Evolutionary conservation across 2,113 vertebrate species (phyloP).

Genomic region (Cyprinus carpio): DNA sequence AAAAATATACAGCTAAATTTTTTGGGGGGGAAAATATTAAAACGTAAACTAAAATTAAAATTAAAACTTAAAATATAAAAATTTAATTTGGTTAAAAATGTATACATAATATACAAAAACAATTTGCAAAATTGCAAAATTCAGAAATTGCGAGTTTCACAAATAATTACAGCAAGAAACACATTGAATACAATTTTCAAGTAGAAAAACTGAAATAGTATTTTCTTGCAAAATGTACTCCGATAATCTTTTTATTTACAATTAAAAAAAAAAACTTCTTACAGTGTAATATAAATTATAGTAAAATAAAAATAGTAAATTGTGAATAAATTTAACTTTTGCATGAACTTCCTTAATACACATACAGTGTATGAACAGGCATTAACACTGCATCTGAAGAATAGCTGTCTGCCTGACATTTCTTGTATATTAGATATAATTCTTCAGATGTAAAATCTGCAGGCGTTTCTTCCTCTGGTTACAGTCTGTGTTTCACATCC

Average conservation of each 20-base stretch:
- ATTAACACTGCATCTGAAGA: neutral
- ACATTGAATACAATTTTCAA: too few relatives aligned
- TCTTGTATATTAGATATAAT: neutral
- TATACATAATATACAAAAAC: neutral
- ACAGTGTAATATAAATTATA: neutral
- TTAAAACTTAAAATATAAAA: neutral
- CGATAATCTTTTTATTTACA: too few relatives aligned
- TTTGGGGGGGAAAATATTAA: neutral
- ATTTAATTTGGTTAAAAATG: neutral
- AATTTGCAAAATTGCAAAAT: neutral
- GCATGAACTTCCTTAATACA: neutral
- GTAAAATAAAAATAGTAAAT: neutral
- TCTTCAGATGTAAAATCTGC: neutral
- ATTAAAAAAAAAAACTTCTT: too few relatives aligned
- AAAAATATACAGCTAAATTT: neutral
- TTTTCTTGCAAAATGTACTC: too few relatives aligned
- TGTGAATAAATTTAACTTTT: neutral
- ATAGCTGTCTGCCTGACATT: neutral
- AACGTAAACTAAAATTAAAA: neutral
- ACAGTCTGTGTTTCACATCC: neutral
- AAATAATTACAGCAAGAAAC: neutral
- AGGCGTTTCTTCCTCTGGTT: neutral
- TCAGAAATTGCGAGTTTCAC: neutral
- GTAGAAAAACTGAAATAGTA: too few relatives aligned
- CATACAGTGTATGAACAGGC: neutral